Evolutionary conservation across 1,140 invertebrate species (phyloP), one percentile per base, ranked within the genome.

Genomic region (Penaeus indicus): DNA sequence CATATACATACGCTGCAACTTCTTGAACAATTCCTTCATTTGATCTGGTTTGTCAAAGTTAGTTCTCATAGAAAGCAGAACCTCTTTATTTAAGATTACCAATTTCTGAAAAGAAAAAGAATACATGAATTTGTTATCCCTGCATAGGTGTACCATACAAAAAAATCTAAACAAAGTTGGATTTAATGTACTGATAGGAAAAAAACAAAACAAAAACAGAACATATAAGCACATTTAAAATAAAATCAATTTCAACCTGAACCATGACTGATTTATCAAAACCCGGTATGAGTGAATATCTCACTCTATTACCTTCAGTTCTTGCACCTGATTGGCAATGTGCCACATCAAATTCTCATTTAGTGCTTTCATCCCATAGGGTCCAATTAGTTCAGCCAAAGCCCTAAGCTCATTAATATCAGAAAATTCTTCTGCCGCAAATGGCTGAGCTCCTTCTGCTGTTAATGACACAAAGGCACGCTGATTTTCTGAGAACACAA

Each of bases 271-370:
- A 54, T 62, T 38, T n/a, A 22, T 81, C n/a, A 25, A 81, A 82
- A 21, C 8, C 18, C 54, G 63, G 27, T n/a, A 19, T n/a, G 54
- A 38, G 2, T 25, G 54, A 22, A 81, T 3, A 81, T n/a, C 8
- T 25, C 22, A 27, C 13, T 25, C 13, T 38, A 54, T 10, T 75
- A 91, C 90, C 90, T 90, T 99, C 8, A 99, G 93, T 92, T 99
- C 99, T 91, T 97, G 96, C 16, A 99, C 98, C 94, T 99, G 99
- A 93, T 97, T 98, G 4, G 98, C 96, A 91, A 99, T 98, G 92
- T 99, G 98, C 97, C 98, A 98, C 97, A 99, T 99, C 7, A 99
- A 93, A 38, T 97, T 97, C 94, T 99, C 99, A 92, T 97, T 98
- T 5, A 99, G 93, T 92, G 98, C 95, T 92, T 99, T 99, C 95